A percentile compares a stretch with the other conserved stretches of the same genome.
Evolutionary conservation across 2,888 invertebrate species (phyloP).

Genomic region (Seladonia tumulorum): DNA sequence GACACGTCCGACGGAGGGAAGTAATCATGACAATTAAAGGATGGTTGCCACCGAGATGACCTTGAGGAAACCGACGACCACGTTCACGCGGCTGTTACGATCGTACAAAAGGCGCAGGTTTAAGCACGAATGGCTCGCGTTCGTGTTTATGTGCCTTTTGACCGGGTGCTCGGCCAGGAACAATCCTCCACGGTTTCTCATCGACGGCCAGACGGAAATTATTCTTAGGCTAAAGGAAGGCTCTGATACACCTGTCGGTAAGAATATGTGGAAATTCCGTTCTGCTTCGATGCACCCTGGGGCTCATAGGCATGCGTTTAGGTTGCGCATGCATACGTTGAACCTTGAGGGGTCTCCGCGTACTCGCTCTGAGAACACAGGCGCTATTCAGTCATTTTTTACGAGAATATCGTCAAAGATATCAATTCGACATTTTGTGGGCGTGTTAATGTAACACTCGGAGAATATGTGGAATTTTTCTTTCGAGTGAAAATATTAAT

Average conservation of each 20-base stretch:
- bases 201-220: constrained; percentile 95
- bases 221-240: constrained; percentile 95
- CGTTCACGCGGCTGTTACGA: constrained; percentile 63
- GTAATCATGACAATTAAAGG: constrained; percentile 60
- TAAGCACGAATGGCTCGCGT: constrained; percentile 65
- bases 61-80: constrained; percentile 58
- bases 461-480: neutral
- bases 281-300: constrained; percentile 38
- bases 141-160: constrained; percentile 69
- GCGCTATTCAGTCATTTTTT: neutral
- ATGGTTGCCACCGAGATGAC: constrained; percentile 65
- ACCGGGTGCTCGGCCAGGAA: constrained; percentile 85
- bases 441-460: no score
- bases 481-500: neutral
- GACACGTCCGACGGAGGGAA: neutral
- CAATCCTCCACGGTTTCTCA: constrained; percentile 94
- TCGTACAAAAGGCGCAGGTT: constrained; percentile 69
- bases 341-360: neutral
- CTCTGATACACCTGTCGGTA: constrained; percentile 93
- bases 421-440: neutral
- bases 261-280: constrained; percentile 79
- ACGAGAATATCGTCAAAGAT: neutral
- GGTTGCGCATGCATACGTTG: neutral
- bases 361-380: neutral
- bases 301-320: constrained; percentile 12